Conservation (phyloP, 1,140 invertebrate species). For the Cotesia vestalis region DNA sequence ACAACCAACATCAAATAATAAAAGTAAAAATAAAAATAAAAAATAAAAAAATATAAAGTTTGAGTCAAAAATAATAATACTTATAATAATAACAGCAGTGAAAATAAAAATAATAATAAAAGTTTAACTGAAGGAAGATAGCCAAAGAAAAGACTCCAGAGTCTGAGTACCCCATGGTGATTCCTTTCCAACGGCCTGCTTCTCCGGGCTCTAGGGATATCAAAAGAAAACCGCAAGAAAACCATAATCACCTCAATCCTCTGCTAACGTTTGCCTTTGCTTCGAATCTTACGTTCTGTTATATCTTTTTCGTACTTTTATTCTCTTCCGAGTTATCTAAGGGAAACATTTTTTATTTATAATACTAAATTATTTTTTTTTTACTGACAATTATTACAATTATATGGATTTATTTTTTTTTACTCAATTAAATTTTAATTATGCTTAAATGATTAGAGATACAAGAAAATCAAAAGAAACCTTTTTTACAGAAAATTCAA, state of each 20-base stretch:
- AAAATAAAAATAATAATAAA: slow-evolving; percentile 7
- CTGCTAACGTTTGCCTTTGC: slow-evolving; percentile 12
- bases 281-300: slow-evolving; percentile 28
- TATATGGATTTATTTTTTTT: no score
- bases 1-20: background rate
- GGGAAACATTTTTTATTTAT: no score
- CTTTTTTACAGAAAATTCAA: no score
- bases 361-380: no score
- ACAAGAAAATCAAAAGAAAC: no score
- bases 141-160: slow-evolving; percentile 15
- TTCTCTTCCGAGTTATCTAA: slow-evolving; percentile 1
- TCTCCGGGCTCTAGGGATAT: slow-evolving; percentile 35
- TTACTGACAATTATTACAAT: no score
- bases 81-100: no score
- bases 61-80: no score
- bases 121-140: background rate
- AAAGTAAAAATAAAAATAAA: no score
- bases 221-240: slow-evolving; percentile 50
- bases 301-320: slow-evolving; percentile 34
- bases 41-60: background rate
- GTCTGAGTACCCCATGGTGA: slow-evolving; percentile 41
- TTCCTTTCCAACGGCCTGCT: slow-evolving; percentile 26
- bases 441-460: no score
- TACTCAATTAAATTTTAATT: no score
- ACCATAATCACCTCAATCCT: slow-evolving; percentile 40